A percentile compares a stretch with the other conserved stretches of the same genome.
Conservation (phyloP, 2,113 vertebrate genomes). For the Apistogramma diplotaenia region DNA sequence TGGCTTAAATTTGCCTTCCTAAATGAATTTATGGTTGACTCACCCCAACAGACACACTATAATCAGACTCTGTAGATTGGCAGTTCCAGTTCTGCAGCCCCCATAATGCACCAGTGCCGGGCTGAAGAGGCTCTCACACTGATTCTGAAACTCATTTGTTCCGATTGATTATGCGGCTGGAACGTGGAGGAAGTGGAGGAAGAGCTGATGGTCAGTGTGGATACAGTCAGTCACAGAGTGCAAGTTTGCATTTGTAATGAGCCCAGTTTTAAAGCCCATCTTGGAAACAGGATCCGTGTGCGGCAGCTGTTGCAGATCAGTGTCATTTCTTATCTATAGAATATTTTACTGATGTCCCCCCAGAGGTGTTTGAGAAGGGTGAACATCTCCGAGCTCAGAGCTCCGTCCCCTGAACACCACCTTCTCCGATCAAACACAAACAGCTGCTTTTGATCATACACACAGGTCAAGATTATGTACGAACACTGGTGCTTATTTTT, state of each 20-base stretch:
- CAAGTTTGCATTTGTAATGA: background rate
- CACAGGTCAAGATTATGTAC: background rate
- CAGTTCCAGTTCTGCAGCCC: background rate
- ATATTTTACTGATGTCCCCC: background rate
- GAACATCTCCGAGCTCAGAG: background rate
- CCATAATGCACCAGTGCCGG: background rate
- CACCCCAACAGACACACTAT: background rate
- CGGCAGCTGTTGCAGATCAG: background rate
- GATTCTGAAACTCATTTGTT: background rate
- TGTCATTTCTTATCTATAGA: background rate
- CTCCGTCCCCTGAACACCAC: fast-evolving
- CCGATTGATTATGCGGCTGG: background rate
- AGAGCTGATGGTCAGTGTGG: background rate
- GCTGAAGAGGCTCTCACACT: background rate
- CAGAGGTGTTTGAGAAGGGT: background rate
- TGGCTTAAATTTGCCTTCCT: background rate
- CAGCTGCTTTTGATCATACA: background rate
- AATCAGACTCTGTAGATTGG: background rate
- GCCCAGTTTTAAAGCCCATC: background rate
- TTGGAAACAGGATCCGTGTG: background rate
- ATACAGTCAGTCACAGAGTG: fast-evolving
- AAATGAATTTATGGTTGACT: background rate
- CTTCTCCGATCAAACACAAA: background rate
- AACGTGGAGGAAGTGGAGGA: background rate
- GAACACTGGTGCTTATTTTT: background rate